Evolutionary conservation across 1,140 invertebrate species (phyloP), one percentile per base, ranked within the genome.

Genomic region (Drusus annulatus): DNA sequence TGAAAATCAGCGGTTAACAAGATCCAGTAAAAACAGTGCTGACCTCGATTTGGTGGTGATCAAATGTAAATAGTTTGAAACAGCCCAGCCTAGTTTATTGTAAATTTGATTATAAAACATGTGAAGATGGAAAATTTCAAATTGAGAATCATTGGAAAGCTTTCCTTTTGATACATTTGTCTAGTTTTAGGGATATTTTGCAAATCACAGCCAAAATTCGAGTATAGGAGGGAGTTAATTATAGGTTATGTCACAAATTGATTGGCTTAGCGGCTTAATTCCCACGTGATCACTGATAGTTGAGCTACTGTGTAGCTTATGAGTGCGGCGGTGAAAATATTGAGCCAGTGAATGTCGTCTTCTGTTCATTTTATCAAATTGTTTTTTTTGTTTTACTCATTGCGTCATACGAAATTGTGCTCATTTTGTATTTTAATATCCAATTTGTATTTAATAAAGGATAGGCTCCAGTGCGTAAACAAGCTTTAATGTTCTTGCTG

Each of bases 351-450:
- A 60, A 60, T 17, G 56, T 23, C 56, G 23, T 60, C 56, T 19
- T 60, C 56, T 19, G 56, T 60, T 60, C 1, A 17, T 60, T 60
- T 60, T 21, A 2, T 45, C 56, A 60, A 60, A 60, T 19, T 60
- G 56, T 60, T 60, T 60, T 60, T 21, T 60, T 60, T 19, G 10
- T 58, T 58, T 56, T 10, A 4, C 13, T 63, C 60, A 63, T 28
- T 10, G 60, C 60, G 15, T 16, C 17, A 63, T 21, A 6, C 13
- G 60, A 16, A 56, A 60, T 23, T n/a, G 62, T 65, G 25, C 25
- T 65, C 62, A 65, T 65, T 65, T 65, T 65, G 62, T 65, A 65
- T 65, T 65, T 65, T 65, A 65, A 65, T 65, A 65, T 60, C 56
- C 56, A 60, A 60, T 65, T 65, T 65, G 62, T 65, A 65, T 65